phyloP scores from a whole-genome alignment of 2,113 vertebrate species.

The Brachirus orientalis region DNA sequence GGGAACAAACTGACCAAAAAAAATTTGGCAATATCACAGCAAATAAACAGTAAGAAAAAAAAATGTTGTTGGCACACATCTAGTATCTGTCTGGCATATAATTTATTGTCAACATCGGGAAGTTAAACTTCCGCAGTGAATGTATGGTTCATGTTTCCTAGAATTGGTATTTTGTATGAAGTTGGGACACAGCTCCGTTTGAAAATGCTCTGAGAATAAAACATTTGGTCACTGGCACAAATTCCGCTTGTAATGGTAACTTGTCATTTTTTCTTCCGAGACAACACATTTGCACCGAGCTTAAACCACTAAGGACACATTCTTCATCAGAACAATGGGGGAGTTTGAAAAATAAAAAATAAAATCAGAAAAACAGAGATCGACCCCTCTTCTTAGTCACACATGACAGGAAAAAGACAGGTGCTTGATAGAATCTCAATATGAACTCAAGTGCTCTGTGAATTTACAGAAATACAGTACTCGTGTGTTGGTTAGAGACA shows the following conservation, averaged over 20 bases:
- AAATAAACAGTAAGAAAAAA: too few relatives aligned
- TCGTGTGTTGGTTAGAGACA: background rate
- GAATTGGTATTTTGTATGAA: background rate
- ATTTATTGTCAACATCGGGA: too few relatives aligned
- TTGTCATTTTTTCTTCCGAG: constrained; percentile 7
- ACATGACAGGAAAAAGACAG: constrained; percentile 27
- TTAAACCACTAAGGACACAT: constrained; percentile 35
- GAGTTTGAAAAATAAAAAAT: background rate
- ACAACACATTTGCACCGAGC: constrained; percentile 17
- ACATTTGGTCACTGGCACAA: constrained; percentile 5
- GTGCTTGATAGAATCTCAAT: constrained; percentile 34
- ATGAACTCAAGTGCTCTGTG: constrained; percentile 30
- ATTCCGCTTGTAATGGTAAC: constrained; percentile 1
- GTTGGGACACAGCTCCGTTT: background rate
- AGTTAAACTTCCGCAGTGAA: background rate
- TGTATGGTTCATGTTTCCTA: background rate
- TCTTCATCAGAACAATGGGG: constrained; percentile 28
- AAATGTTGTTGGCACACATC: too few relatives aligned
- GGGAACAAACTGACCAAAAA: too few relatives aligned
- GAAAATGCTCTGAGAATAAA: constrained; percentile 3
- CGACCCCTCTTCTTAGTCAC: background rate
- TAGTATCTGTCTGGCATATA: too few relatives aligned
- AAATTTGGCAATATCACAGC: too few relatives aligned
- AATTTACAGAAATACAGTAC: constrained; percentile 44
- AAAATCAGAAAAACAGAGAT: background rate